Base-by-base conservation (phyloP, 2,888 invertebrate genomes). In the Synanthedon andrenaeformis region DNA sequence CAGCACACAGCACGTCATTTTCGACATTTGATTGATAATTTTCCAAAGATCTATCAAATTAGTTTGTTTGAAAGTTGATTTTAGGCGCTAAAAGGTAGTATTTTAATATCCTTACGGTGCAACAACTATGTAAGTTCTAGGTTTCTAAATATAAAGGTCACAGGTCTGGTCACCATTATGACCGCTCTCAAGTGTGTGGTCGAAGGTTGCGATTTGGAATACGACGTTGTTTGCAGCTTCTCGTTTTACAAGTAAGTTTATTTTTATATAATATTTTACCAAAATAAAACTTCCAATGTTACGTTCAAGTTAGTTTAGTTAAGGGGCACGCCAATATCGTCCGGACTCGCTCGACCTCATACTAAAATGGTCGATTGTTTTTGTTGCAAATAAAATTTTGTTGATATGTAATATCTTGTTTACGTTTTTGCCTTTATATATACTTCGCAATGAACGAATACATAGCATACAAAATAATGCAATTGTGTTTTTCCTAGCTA, bases 1-100 rank as follows among this genome's bases (percentile, higher is more conserved):
- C 86, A 85, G 84, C 79, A 85, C 85, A 86, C 86, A 85, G 84
- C 79, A 86, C 85, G 86, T 87, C 86, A 87, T 83, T 87, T 86
- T 83, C 82, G 86, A 87, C 86, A 82, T 87, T 87, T 87, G 86
- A 86, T 85, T 87, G 86, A 87, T 86, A 87, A 86, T 86, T 87
- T 85, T 85, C 79, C 75, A 77, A 78, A 79, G 82, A 84, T 82
- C 82, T 80, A 86, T 87, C 86, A 86, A 84, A 80, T 82, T 85
- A 84, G 85, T 84, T 84, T 84, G 86, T 85, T 85, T 85, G 84
- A 82, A 84, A 86, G 82, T 80, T 82, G 77, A 81, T 83, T 23
- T 84, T 84, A 73, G 76, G 82, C 81, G 82, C 85, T 85, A 84
- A 85, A 82, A 77, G 74, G 71, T 75, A 74, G 70, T 79, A 77